Evolutionary conservation across 2,113 vertebrate species (phyloP).

Genomic region (Oophaga pumilio): DNA sequence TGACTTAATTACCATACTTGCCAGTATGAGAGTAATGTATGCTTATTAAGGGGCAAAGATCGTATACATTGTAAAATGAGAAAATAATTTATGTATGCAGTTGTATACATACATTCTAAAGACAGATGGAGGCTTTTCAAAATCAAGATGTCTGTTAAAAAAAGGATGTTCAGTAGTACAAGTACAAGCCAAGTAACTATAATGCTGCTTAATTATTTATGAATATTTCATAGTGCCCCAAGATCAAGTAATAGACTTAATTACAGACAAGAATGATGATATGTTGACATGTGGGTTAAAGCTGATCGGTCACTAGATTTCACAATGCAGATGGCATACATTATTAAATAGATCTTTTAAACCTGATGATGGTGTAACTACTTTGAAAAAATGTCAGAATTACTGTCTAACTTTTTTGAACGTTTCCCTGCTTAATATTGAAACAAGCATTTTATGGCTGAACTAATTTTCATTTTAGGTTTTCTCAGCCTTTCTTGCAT

Average conservation of each 20-base stretch:
- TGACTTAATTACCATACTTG: conserved; percentile 2
- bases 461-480: too few species aligned
- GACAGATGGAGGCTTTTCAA: background rate
- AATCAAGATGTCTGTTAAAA: background rate
- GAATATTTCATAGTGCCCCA: background rate
- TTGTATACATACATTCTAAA: background rate
- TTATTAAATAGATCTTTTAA: too few species aligned
- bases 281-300: background rate
- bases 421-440: too few species aligned
- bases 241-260: background rate
- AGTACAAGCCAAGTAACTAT: background rate
- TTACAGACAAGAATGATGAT: background rate
- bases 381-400: too few species aligned
- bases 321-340: too few species aligned
- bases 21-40: background rate
- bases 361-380: too few species aligned
- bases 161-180: background rate
- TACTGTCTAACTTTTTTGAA: too few species aligned
- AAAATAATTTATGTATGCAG: background rate
- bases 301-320: too few species aligned
- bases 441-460: too few species aligned
- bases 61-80: background rate
- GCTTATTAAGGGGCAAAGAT: conserved; percentile 2
- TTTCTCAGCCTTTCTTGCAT: too few species aligned
- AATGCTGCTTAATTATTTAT: background rate